Percentiles rank a stretch among this genome's conserved stretches.
Evolutionary conservation across 2,888 invertebrate genomes (phyloP).

Genomic region (Agriopis marginaria): DNA sequence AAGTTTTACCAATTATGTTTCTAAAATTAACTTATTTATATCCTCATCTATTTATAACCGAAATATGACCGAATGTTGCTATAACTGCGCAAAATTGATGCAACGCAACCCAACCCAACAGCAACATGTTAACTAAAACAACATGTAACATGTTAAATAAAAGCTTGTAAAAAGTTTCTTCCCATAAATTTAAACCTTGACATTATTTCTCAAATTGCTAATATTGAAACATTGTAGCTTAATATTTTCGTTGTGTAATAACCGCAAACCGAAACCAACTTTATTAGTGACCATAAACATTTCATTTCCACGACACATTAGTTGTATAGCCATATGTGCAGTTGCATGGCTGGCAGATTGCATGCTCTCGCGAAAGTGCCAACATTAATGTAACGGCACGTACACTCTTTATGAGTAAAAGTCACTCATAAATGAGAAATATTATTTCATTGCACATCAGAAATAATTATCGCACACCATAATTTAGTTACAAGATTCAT

Average conservation of each 20-base stretch:
- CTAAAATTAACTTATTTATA: too few relatives aligned
- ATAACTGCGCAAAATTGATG: too few relatives aligned
- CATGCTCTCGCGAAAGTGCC: constrained; percentile 23
- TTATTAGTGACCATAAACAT: constrained; percentile 8
- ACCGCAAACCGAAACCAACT: not conserved
- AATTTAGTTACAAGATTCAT: not conserved
- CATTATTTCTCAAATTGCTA: not conserved
- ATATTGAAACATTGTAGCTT: not conserved
- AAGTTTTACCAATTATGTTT: too few relatives aligned
- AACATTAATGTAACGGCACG: constrained; percentile 53
- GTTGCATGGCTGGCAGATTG: constrained; percentile 28
- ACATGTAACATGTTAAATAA: too few relatives aligned
- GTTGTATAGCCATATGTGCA: constrained; percentile 1
- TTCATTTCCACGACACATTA: constrained; percentile 8
- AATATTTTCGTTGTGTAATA: not conserved
- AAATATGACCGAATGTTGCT: too few relatives aligned
- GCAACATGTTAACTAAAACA: too few relatives aligned
- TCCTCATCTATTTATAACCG: too few relatives aligned
- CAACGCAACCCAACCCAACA: too few relatives aligned
- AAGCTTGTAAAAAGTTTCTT: too few relatives aligned
- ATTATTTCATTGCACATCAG: too few relatives aligned
- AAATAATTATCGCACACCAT: not conserved
- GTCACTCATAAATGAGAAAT: not conserved
- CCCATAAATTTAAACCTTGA: too few relatives aligned
- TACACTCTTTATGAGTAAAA: constrained; percentile 39